Percentiles rank a stretch among this genome's conserved stretches.
These are phyloP conservation scores for Clistopyga incitator DNA, from an alignment of 2,888 invertebrate species.

Conservation along the genomic window DNA sequence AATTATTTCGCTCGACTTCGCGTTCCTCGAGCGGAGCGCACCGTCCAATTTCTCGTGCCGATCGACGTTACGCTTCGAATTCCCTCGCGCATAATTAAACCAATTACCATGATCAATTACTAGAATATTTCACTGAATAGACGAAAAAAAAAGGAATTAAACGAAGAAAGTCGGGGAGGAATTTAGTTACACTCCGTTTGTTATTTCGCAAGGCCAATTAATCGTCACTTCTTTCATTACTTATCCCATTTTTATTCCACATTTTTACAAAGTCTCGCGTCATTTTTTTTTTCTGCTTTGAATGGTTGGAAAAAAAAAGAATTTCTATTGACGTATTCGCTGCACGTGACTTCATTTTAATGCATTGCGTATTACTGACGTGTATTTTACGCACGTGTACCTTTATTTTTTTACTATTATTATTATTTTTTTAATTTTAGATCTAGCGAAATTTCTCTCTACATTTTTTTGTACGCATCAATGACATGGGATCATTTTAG, in stretches of 20 bases:
- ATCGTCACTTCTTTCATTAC: not conserved
- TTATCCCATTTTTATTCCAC: not conserved
- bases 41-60: slow-evolving; percentile 27
- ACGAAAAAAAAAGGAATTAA: not conserved
- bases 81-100: slow-evolving; percentile 56
- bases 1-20: slow-evolving; percentile 48
- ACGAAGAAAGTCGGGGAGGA: not conserved
- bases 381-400: too few relatives aligned
- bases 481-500: too few relatives aligned
- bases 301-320: not conserved
- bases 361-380: too few relatives aligned
- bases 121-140: slow-evolving; percentile 42
- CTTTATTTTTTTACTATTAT: too few relatives aligned
- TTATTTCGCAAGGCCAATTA: not conserved
- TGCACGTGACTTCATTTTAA: too few relatives aligned
- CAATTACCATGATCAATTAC: slow-evolving; percentile 46
- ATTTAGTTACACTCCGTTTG: slow-evolving; percentile 17
- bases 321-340: too few relatives aligned
- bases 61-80: slow-evolving; percentile 40
- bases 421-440: too few relatives aligned
- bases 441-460: too few relatives aligned
- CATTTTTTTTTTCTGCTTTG: not conserved
- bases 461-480: too few relatives aligned
- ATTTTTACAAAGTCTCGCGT: not conserved
- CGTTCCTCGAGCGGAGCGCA: slow-evolving; percentile 21